Evolutionary conservation across 2,888 invertebrate genomes (phyloP), one percentile per base, ranked within the genome.

Genomic region (Metallyticus violacea): DNA sequence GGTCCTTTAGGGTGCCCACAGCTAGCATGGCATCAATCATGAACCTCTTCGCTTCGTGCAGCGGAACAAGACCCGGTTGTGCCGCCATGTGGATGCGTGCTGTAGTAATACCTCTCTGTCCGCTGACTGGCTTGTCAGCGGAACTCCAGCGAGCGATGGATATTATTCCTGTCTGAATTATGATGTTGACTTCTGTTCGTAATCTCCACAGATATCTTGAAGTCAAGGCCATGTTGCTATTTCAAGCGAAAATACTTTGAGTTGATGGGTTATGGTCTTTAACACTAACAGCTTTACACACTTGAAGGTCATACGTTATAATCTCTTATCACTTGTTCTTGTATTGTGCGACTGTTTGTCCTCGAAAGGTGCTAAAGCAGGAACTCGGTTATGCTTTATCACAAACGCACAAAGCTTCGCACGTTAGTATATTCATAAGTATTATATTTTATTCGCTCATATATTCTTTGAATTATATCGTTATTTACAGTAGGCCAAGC

Each of bases 1-100:
- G 94, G 1, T 92, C 91, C 86, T 91, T 89, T 4, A 93, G 93
- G 0, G 95, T 93, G 1, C 95, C 96, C 2, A 93, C 94, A 7
- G 94, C 94, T 85, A 91, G 91, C 93, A 97, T 30, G 1, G 27
- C 81, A 30, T 81, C 81, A 6, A 29, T 27, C 29, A 22, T 22
- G 25, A 81, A 81, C 6, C 81, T 1, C 22, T 29, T 22, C 29
- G 30, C 81, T n/a, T 81, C 81, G 9, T 40, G 6, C 6, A 81
- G 15, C 1, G 30, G 15, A 3, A 62, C 40, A 2, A 62, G 40
- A 15, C 4, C 40, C 0, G 9, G 15, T 15, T 62, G 2, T 3
- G 40, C 15, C 40, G 9, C 15, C 40, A 62, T 62, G 15, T 9
- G 9, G 15, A 4, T 62, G 15, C 40, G 22, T 0, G 22, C 40